Conservation (phyloP, 1,140 invertebrate species). For the Alviniconcha marisindica region DNA sequence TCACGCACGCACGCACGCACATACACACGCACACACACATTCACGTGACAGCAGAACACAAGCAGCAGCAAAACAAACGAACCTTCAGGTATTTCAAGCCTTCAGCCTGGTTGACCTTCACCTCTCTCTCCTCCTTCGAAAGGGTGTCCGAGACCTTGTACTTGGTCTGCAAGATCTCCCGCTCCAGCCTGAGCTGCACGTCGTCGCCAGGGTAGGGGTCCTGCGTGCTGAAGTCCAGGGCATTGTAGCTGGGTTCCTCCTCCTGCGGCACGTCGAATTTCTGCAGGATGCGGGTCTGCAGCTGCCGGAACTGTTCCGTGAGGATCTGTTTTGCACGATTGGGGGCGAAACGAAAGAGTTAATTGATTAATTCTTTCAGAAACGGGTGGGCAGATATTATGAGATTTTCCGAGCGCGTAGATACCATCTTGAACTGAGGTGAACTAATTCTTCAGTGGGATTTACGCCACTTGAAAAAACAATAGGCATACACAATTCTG, state of each 20-base stretch:
- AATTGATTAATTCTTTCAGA: no score
- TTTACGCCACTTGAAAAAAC: no score
- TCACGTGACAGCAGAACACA: no score
- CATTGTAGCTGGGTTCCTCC: slow-evolving; percentile 60
- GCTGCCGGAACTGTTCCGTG: slow-evolving; percentile 11
- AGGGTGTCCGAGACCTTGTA: slow-evolving; percentile 58
- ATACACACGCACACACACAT: no score
- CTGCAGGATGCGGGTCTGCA: slow-evolving; percentile 25
- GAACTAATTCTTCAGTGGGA: no score
- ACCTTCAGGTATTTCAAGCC: slow-evolving; percentile 30
- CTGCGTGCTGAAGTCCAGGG: slow-evolving; percentile 66
- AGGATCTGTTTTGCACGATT: slow-evolving; percentile 8
- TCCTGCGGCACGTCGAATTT: background rate
- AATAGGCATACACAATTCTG: no score
- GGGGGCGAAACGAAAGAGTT: no score
- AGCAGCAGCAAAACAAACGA: background rate
- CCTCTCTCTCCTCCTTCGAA: background rate
- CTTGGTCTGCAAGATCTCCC: slow-evolving; percentile 66
- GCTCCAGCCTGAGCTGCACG: slow-evolving; percentile 60
- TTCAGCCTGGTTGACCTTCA: slow-evolving; percentile 11
- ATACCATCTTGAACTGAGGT: no score
- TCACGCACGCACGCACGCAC: no score
- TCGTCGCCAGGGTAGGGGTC: slow-evolving; percentile 69
- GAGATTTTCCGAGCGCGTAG: no score
- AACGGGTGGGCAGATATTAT: no score